These are phyloP conservation scores for Chrysocyon brachyurus DNA, from an alignment of 2,797 vertebrate genomes.

Conservation along the genomic window DNA sequence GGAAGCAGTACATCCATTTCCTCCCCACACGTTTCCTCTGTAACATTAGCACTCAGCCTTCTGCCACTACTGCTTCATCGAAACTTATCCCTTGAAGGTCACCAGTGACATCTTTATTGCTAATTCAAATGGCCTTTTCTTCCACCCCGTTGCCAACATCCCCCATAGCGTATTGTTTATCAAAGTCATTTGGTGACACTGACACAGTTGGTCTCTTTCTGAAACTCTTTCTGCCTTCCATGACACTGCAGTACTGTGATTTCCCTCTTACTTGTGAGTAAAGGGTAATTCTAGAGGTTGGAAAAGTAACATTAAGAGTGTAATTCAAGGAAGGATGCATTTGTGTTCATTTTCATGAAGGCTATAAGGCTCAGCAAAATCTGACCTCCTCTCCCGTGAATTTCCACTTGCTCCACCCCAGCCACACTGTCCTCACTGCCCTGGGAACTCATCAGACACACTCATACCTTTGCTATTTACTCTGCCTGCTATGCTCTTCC, in stretches of 20 bases:
- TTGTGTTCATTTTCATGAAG: neutral
- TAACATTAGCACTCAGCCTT: neutral
- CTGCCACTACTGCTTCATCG: neutral
- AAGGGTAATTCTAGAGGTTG: conserved; percentile 52
- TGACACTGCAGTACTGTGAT: conserved; percentile 51
- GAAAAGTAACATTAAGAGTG: neutral
- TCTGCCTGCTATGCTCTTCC: neutral
- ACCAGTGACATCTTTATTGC: conserved; percentile 75
- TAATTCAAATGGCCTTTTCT: conserved; percentile 67
- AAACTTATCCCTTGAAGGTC: conserved; percentile 78
- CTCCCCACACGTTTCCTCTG: conserved; percentile 75
- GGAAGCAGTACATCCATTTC: conserved; percentile 75
- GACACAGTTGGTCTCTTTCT: conserved; percentile 40
- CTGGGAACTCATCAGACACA: neutral
- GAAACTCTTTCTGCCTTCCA: conserved; percentile 40
- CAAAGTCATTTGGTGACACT: conserved; percentile 22
- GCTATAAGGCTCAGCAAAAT: neutral
- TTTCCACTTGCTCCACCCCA: neutral
- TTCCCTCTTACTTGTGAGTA: neutral
- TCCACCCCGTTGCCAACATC: neutral
- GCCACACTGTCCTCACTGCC: neutral
- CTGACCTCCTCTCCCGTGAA: neutral
- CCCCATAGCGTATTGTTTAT: conserved; percentile 17
- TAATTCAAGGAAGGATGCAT: neutral
- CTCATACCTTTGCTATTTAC: neutral